phyloP scores from a whole-genome alignment of 2,888 invertebrate species.

The Athalia cordata region DNA sequence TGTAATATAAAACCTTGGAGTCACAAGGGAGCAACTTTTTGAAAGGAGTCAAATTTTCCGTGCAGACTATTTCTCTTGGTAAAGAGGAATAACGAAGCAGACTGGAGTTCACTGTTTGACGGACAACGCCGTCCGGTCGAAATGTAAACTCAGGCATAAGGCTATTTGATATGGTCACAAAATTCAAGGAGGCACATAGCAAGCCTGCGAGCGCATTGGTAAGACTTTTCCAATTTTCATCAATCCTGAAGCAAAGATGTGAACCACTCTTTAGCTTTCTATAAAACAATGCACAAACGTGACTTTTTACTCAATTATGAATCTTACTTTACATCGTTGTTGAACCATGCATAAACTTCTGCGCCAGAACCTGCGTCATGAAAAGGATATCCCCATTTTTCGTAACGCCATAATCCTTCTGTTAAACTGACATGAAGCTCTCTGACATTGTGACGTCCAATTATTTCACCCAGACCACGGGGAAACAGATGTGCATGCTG shows the following conservation, averaged over 20 bases:
- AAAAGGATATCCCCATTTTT: slow-evolving; percentile 95
- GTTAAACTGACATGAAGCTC: slow-evolving; percentile 95
- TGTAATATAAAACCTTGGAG: slow-evolving; percentile 76
- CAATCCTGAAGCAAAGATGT: slow-evolving; percentile 77
- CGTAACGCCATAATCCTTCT: slow-evolving; percentile 95
- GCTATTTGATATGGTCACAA: slow-evolving; percentile 90
- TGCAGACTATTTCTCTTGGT: slow-evolving; percentile 97
- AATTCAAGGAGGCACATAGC: slow-evolving; percentile 97
- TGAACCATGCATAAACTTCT: slow-evolving; percentile 96
- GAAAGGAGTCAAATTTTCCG: slow-evolving; percentile 99
- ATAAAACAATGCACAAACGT: too few species aligned
- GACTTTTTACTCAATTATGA: too few species aligned
- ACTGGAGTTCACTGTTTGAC: slow-evolving; percentile 72
- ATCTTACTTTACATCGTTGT: slow-evolving; percentile 62
- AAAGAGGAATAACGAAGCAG: slow-evolving; percentile 89
- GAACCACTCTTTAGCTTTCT: too few species aligned
- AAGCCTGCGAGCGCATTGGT: slow-evolving; percentile 95
- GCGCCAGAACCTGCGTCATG: slow-evolving; percentile 94
- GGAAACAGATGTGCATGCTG: slow-evolving; percentile 92
- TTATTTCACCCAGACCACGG: slow-evolving; percentile 90
- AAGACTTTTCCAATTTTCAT: slow-evolving; percentile 90
- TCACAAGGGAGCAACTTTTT: slow-evolving; percentile 97
- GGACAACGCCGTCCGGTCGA: slow-evolving; percentile 82
- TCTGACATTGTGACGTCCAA: slow-evolving; percentile 88
- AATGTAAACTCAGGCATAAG: slow-evolving; percentile 89